Conservation (phyloP, 2,888 invertebrate species). For the Neria commutata region DNA sequence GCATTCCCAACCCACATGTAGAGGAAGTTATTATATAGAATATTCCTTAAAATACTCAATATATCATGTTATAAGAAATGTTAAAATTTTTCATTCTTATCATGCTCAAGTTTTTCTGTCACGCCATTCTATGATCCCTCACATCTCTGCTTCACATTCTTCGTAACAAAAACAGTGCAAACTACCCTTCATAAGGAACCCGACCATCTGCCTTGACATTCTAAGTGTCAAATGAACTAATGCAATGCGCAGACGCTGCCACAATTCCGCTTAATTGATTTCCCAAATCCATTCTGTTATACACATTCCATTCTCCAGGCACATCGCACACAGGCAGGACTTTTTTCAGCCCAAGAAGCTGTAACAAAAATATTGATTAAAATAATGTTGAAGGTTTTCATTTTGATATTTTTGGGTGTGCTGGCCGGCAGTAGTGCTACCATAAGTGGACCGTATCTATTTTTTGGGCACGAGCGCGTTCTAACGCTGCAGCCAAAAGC, state of each 20-base stretch:
- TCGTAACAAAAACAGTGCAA: too few species aligned
- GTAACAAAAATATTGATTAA: slow-evolving; percentile 1
- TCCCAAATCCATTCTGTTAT: slow-evolving; percentile 26
- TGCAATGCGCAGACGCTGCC: neutral
- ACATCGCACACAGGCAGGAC: neutral
- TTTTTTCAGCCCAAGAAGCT: slow-evolving; percentile 11
- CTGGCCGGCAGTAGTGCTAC: slow-evolving; percentile 56
- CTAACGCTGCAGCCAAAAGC: slow-evolving; percentile 64
- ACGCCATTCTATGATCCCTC: too few species aligned
- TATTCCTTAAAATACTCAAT: too few species aligned
- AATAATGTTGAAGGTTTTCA: slow-evolving; percentile 41
- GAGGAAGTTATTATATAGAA: too few species aligned
- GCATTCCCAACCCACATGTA: too few species aligned
- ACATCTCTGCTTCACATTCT: too few species aligned
- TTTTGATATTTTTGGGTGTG: slow-evolving; percentile 42
- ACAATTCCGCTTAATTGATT: slow-evolving; percentile 23
- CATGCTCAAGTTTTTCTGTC: too few species aligned
- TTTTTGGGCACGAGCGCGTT: slow-evolving; percentile 67
- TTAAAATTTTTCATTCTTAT: too few species aligned
- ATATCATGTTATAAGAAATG: too few species aligned
- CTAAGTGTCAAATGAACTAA: neutral
- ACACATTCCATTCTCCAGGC: slow-evolving; percentile 27
- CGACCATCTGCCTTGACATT: neutral
- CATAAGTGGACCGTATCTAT: slow-evolving; percentile 67
- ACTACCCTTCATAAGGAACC: slow-evolving; percentile 2